These are phyloP conservation scores for Octomys mimax DNA, from an alignment of 2,797 vertebrate genomes.

Conservation along the genomic window DNA sequence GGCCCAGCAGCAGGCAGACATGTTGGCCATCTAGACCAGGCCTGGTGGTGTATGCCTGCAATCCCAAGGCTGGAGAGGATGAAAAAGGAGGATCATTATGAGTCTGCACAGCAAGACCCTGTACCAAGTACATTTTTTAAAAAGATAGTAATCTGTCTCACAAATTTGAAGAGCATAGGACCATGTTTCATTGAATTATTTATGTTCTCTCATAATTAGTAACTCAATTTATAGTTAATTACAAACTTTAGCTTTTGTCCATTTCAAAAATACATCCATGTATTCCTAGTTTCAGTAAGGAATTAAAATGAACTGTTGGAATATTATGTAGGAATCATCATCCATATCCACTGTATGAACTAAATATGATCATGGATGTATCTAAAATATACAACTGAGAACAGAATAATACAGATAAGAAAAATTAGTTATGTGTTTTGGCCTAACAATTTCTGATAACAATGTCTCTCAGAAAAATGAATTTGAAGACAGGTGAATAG, in stretches of 20 bases:
- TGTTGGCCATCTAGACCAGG: too few relatives aligned
- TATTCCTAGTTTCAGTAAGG: constrained; percentile 52
- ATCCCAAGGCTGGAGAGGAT: too few relatives aligned
- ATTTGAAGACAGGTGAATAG: neutral
- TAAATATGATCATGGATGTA: neutral
- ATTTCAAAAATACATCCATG: constrained; percentile 63
- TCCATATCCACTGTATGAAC: neutral
- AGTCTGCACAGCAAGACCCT: too few relatives aligned
- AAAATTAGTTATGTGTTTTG: neutral
- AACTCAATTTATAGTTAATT: constrained; percentile 68
- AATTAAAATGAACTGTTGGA: constrained; percentile 26
- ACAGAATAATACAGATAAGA: neutral
- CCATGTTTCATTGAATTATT: constrained; percentile 71
- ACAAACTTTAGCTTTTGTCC: constrained; percentile 59
- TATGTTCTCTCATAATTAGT: constrained; percentile 61
- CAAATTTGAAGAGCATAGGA: constrained; percentile 52
- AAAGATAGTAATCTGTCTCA: constrained; percentile 67
- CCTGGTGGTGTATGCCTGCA: too few relatives aligned
- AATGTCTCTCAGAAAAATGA: neutral
- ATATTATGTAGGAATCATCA: neutral
- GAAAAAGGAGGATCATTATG: too few relatives aligned
- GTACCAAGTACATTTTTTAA: too few relatives aligned
- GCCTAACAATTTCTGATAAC: neutral
- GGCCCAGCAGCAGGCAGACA: too few relatives aligned
- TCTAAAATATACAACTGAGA: neutral